A percentile compares a stretch with the other conserved stretches of the same genome.
Conservation (phyloP, 2,113 vertebrate genomes). For the Crotophaga sulcirostris region DNA sequence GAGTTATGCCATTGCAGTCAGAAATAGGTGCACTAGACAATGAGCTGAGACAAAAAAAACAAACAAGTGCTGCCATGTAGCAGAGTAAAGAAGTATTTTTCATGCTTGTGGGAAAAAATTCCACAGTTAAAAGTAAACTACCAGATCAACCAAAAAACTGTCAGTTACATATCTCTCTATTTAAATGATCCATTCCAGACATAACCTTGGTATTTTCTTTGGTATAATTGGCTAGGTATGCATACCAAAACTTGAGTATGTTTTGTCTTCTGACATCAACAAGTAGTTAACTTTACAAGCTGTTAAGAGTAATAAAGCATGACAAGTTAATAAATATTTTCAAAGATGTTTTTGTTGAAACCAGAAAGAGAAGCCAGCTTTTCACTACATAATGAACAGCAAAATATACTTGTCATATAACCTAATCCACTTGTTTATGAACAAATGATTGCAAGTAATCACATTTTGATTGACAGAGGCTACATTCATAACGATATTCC, state of each 20-base stretch:
- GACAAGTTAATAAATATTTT: conserved; percentile 37
- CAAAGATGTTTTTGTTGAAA: background rate
- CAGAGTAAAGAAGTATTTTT: background rate
- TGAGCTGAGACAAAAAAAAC: background rate
- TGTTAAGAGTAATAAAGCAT: background rate
- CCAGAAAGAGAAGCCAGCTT: background rate
- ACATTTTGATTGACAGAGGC: background rate
- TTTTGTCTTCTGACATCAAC: background rate
- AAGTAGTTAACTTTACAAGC: background rate
- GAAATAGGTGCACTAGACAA: background rate
- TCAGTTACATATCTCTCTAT: background rate
- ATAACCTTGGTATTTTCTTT: background rate
- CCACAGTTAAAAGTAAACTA: background rate
- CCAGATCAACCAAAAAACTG: background rate
- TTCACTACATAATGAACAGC: background rate
- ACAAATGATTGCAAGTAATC: background rate
- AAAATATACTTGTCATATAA: background rate
- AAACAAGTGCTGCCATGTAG: background rate
- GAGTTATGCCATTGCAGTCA: background rate
- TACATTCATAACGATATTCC: background rate
- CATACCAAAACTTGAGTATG: background rate
- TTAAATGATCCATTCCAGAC: background rate
- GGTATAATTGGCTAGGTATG: background rate
- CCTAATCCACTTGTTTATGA: background rate
- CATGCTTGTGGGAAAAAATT: background rate